Evolutionary conservation across 2,113 vertebrate genomes (phyloP), one percentile per base, ranked within the genome.

Genomic region (Heliornis fulica): DNA sequence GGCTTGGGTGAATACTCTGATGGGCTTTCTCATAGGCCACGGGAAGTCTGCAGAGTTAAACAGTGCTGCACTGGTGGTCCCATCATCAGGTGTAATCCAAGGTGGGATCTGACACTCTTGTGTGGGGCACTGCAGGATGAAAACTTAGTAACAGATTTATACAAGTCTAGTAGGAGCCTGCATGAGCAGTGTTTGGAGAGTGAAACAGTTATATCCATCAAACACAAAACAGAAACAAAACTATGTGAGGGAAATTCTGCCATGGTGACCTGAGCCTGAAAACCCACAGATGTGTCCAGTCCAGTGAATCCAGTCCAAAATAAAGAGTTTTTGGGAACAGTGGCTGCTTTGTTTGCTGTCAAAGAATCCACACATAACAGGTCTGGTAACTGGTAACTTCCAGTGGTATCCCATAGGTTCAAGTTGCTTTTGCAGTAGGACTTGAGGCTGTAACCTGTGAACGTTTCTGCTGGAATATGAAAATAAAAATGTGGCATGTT

Each of bases 1-100:
- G 11, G 5, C 43, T 31, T 29, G 9, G 29, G 8, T n/a, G 48
- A 45, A 70, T 25, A 2, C 8, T 45, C 28, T 19, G 5, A 12
- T 31, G 74, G 66, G 17, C 23, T 74, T 92, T 75, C 38, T 59
- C 4, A 8, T 3, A 57, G 56, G 48, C 14, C 43, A 36, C n/a
- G 20, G 40, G 40, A 26, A 51, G 18, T 10, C 29, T 54, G 5
- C 28, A 21, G 41, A 18, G 23, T 66, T 68, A 34, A 0, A 31
- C 7, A 43, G 28, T 29, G 66, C 59, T 63, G 54, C 31, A 14
- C 11, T 50, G 53, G 45, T 15, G 25, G 31, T 57, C n/a, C 64
- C 15, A 31, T 29, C 13, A 17, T 32, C 36, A 66, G 36, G 32
- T 56, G 11, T 18, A 51, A 31, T 34, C 18, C 0, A 0, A 46